Evolutionary conservation across 2,797 vertebrate genomes (phyloP), one percentile per base, ranked within the genome.

Genomic region (Tiaroga cobitis): DNA sequence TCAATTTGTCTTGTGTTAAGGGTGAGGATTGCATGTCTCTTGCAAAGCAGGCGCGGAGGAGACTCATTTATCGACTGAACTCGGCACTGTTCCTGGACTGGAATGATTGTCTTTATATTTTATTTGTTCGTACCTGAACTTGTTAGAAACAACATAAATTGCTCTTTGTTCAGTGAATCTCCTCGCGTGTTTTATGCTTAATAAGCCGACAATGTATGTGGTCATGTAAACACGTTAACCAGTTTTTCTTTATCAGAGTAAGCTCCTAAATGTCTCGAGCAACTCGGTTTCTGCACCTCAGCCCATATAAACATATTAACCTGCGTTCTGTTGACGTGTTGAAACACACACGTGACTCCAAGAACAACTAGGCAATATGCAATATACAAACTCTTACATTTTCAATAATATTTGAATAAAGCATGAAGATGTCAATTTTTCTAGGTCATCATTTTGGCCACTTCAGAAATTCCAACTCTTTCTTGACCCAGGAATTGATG

Each of bases 1-100:
- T 83, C 89, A 91, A 93, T 94, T 94, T 94, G 91, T 95, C 94
- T 94, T 93, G 92, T 87, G 80, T 83, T 81, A 87, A 89, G 86
- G 77, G 81, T 81, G 76, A 72, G 41, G 37, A 70, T 80, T 63
- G 82, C 76, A 43, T 86, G 59, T 70, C 43, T 75, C 74, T 84
- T 54, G 70, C 69, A 84, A 84, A 86, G 67, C 77, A 77, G 82
- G 19, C 26, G 21, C 46, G 16, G 63, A 49, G 63, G 49, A 80
- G 83, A 74, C 83, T 86, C 37, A n/a, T 87, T 68, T 79, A 86
- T 88, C 82, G 73, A 85, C 37, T 70, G 37, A 21, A 18, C 70
- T 51, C 54, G 21, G 1, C 19, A 68, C 54, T 18, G 69, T 78
- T 70, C 29, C 37, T 73, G 59, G 18, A 21, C 85, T 24, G 19